Percentiles rank a stretch among this genome's conserved stretches.
phyloP scores from a whole-genome alignment of 2,888 invertebrate genomes.

The Rhorus exstirpatorius region DNA sequence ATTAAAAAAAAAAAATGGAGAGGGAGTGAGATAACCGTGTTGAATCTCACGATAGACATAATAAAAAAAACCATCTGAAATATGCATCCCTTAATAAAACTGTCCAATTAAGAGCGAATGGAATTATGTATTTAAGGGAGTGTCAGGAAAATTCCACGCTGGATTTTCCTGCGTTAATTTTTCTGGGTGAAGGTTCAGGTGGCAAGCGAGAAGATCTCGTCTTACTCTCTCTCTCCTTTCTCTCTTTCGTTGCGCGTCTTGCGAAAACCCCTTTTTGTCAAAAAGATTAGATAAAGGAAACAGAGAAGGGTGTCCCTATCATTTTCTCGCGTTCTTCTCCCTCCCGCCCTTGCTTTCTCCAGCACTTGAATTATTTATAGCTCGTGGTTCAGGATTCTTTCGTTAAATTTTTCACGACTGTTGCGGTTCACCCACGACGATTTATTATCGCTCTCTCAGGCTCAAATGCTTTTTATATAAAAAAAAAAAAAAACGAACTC shows the following conservation, averaged over 20 bases:
- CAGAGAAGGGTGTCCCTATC: conserved; percentile 25
- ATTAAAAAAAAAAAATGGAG: conserved; percentile 5
- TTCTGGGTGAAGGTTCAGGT: conserved; percentile 64
- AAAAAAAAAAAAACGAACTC: too few species aligned
- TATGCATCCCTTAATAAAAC: conserved; percentile 86
- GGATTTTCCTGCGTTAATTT: conserved; percentile 48
- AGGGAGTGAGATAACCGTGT: conserved; percentile 57
- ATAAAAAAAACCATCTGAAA: conserved; percentile 86
- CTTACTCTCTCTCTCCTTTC: conserved; percentile 25
- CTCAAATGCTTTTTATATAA: not conserved
- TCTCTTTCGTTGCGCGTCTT: conserved; percentile 56
- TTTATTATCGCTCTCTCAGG: conserved; percentile 34
- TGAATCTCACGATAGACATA: conserved; percentile 83
- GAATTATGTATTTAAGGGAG: conserved; percentile 85
- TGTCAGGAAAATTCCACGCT: conserved; percentile 76
- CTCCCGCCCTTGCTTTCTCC: not conserved
- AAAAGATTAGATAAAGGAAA: conserved; percentile 78
- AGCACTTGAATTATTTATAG: conserved; percentile 82
- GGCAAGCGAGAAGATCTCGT: conserved; percentile 60
- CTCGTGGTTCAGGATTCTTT: conserved; percentile 74
- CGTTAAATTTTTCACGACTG: conserved; percentile 65
- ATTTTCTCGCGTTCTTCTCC: conserved; percentile 43
- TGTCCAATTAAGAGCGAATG: conserved; percentile 85
- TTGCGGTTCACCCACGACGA: conserved; percentile 57
- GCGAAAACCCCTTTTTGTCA: conserved; percentile 74